Evolutionary conservation across 2,888 invertebrate species (phyloP).

Genomic region (Nudaria mundana): DNA sequence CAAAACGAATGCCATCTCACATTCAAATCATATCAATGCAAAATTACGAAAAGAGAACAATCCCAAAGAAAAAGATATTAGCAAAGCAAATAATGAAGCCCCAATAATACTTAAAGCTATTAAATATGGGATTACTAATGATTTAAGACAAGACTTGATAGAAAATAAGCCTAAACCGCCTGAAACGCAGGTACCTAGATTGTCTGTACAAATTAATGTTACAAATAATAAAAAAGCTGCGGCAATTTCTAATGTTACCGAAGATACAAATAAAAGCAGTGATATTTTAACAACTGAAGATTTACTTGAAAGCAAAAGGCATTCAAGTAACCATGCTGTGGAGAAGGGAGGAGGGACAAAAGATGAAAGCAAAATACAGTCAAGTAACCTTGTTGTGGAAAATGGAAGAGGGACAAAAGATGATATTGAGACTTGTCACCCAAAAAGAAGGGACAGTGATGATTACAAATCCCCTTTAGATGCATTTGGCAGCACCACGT

Average conservation of each 20-base stretch:
- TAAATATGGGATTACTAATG: slow-evolving; percentile 54
- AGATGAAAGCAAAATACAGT: slow-evolving; percentile 14
- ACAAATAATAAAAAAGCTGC: slow-evolving; percentile 56
- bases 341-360: slow-evolving; percentile 30
- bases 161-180: background rate
- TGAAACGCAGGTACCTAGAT: slow-evolving; percentile 24
- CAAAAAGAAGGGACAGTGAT: slow-evolving; percentile 24
- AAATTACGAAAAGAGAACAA: slow-evolving; percentile 70
- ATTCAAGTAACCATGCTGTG: slow-evolving; percentile 21
- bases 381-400: slow-evolving; percentile 24
- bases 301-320: slow-evolving; percentile 17
- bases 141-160: slow-evolving; percentile 34
- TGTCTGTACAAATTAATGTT: slow-evolving; percentile 58
- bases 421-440: background rate
- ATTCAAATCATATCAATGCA: slow-evolving; percentile 32
- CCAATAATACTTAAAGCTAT: slow-evolving; percentile 41
- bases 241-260: slow-evolving; percentile 38
- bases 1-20: slow-evolving; percentile 41
- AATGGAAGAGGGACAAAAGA: slow-evolving; percentile 26
- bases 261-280: slow-evolving; percentile 15
- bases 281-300: slow-evolving; percentile 6
- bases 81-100: slow-evolving; percentile 48
- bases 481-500: slow-evolving; percentile 56
- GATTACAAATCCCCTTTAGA: slow-evolving; percentile 71
- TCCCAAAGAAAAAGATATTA: slow-evolving; percentile 48